Evolutionary conservation across 23 tunicate genomes (phyloP), one percentile per base, ranked within the genome.

Genomic region (Diplosoma virens): DNA sequence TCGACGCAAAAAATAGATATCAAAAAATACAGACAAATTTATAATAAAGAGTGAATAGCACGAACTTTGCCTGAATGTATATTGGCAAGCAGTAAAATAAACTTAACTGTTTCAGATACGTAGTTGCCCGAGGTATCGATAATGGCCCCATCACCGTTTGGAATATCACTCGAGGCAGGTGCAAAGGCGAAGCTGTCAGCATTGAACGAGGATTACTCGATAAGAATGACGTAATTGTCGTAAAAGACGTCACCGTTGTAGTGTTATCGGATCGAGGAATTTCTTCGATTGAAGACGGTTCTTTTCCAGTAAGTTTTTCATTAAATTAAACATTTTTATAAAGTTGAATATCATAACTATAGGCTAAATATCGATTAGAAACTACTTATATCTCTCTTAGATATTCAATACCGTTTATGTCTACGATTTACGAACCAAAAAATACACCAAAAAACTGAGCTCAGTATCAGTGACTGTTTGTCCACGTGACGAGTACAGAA

Each of bases 111-210:
- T 22, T 4, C 25, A 92, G 89, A 50, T 92, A 92, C 34, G 92
- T 92, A 30, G 97, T 92, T 47, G 97, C 92, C 1, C 97, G 89
- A 28, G 87, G 87, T 33, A 34, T 73, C 55, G 91, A 82, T 58
- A 92, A 76, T 59, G 89, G 97, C 22, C 92, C 92, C 30, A 81
- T 92, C 84, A 92, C 97, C 32, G 83, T 92, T 9, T 92, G 97
- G 97, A 92, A 92, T 33, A 83, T 92, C 33, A 66, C 87, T 27
- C 73, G 92, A 37, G 89, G 97, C 16, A 52, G 82, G 58, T 92
- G 97, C 63, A 80, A 56, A 32, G 97, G 97, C 33, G 86, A 92
- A 76, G 87, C 86, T 1, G 97, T 92, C 9, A 92, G 90, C 75
- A 85, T 85, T 5, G 97, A 92, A 32, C 52, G 92, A 36, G 97